A percentile compares a stretch with the other conserved stretches of the same genome.
Conservation (phyloP, 2,888 invertebrate species). For the Drosophila helvetica region DNA sequence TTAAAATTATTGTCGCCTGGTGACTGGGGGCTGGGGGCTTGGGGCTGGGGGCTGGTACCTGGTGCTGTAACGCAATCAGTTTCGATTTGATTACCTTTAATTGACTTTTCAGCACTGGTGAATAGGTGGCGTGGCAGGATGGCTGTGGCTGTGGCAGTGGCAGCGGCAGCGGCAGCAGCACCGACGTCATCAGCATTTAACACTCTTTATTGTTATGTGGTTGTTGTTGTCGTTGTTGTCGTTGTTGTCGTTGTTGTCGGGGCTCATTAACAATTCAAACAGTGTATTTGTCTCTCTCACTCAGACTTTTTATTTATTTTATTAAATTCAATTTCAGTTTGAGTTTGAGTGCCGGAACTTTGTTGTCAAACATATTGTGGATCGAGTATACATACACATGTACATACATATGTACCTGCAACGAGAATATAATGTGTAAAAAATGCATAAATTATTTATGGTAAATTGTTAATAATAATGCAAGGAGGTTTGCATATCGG, state of each 20-base stretch:
- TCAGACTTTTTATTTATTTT: conserved; percentile 42
- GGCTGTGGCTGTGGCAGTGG: conserved; percentile 2
- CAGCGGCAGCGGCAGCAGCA: conserved; percentile 10
- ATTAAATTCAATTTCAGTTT: conserved; percentile 56
- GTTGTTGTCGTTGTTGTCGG: conserved; percentile 7
- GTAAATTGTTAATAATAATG: conserved; percentile 73
- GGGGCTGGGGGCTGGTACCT: background rate
- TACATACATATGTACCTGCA: conserved; percentile 46
- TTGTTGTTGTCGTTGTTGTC: background rate
- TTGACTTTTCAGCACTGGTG: conserved; percentile 76
- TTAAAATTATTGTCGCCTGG: conserved; percentile 52
- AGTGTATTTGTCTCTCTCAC: conserved; percentile 22
- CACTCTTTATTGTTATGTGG: conserved; percentile 47
- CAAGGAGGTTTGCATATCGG: conserved; percentile 45
- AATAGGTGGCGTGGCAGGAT: conserved; percentile 47
- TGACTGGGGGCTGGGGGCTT: too few relatives aligned
- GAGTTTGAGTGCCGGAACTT: conserved; percentile 61
- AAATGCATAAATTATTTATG: conserved; percentile 57
- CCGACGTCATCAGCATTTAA: conserved; percentile 68
- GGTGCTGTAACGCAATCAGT: conserved; percentile 68
- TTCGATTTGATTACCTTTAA: conserved; percentile 78
- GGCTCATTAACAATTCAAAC: conserved; percentile 72
- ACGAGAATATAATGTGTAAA: conserved; percentile 46
- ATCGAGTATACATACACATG: conserved; percentile 13
- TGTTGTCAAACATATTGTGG: conserved; percentile 73